These are phyloP conservation scores for Sesamia inferens DNA, from an alignment of 2,888 invertebrate genomes.

Conservation along the genomic window DNA sequence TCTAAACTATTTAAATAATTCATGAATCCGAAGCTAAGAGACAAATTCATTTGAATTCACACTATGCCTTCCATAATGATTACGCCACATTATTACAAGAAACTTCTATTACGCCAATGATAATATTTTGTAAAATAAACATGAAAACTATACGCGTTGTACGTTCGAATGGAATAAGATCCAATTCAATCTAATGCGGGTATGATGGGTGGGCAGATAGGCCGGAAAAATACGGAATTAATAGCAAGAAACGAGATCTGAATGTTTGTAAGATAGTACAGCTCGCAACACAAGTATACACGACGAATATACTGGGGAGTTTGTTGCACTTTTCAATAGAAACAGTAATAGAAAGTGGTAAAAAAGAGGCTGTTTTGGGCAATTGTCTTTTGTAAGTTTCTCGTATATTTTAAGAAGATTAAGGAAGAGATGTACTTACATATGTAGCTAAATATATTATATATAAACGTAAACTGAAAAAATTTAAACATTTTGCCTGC, in stretches of 20 bases:
- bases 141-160: conserved; percentile 51
- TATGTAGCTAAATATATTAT: too few relatives aligned
- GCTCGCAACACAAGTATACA: conserved; percentile 9
- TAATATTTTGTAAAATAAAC: conserved; percentile 51
- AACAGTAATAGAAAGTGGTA: too few relatives aligned
- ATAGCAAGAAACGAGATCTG: conserved; percentile 55
- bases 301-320: too few relatives aligned
- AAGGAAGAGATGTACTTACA: too few relatives aligned
- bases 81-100: neutral
- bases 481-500: too few relatives aligned
- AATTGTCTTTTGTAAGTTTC: too few relatives aligned
- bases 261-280: conserved; percentile 61
- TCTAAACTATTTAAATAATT: neutral
- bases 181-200: conserved; percentile 59
- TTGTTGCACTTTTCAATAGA: too few relatives aligned
- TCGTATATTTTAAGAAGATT: too few relatives aligned
- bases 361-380: too few relatives aligned
- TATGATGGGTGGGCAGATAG: conserved; percentile 61
- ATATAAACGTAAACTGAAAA: too few relatives aligned
- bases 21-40: neutral
- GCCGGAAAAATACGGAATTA: conserved; percentile 60
- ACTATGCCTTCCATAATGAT: neutral
- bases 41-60: neutral
- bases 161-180: conserved; percentile 53
- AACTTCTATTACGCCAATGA: conserved; percentile 14